A percentile compares a stretch with the other conserved stretches of the same genome.
phyloP scores from a whole-genome alignment of 1,140 invertebrate species.

The Diprion similis region DNA sequence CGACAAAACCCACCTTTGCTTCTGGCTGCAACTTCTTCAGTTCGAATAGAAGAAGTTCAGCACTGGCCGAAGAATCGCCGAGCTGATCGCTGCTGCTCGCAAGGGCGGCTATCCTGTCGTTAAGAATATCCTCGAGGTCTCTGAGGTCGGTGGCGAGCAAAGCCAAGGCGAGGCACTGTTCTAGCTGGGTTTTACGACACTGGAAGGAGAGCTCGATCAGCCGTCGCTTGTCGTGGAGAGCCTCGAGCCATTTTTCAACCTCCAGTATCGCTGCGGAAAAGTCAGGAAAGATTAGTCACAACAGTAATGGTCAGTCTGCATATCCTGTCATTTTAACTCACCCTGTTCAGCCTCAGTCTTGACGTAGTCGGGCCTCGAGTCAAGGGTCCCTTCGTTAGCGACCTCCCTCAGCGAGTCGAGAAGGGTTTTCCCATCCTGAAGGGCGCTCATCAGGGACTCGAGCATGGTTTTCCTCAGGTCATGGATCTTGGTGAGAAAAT shows the following conservation, averaged over 20 bases:
- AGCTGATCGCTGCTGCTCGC: constrained; percentile 60
- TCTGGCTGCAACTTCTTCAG: constrained; percentile 75
- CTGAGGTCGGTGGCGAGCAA: constrained; percentile 76
- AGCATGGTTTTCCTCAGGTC: constrained; percentile 73
- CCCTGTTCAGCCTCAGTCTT: constrained; percentile 69
- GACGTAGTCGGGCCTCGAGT: constrained; percentile 77
- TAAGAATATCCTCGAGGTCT: constrained; percentile 70
- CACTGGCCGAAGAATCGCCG: constrained; percentile 74
- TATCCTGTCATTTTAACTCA: constrained; percentile 37
- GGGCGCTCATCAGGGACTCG: constrained; percentile 76
- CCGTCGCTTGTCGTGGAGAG: constrained; percentile 78
- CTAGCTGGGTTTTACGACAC: constrained; percentile 72
- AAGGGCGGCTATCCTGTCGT: constrained; percentile 59
- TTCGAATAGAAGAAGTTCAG: constrained; percentile 73
- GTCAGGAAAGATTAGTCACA: constrained; percentile 10
- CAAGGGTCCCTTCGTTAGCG: constrained; percentile 70
- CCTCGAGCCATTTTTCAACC: constrained; percentile 79
- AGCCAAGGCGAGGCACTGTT: constrained; percentile 80
- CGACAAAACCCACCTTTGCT: constrained; percentile 65
- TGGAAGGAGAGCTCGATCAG: constrained; percentile 78
- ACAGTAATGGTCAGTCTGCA: neutral
- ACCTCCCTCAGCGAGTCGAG: constrained; percentile 74
- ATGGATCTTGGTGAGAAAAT: constrained; percentile 69
- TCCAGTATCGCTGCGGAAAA: constrained; percentile 67
- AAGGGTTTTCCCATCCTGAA: constrained; percentile 81